These are phyloP conservation scores for Leucoraja ocellata DNA, from an alignment of 2,797 vertebrate species.

Conservation along the genomic window DNA sequence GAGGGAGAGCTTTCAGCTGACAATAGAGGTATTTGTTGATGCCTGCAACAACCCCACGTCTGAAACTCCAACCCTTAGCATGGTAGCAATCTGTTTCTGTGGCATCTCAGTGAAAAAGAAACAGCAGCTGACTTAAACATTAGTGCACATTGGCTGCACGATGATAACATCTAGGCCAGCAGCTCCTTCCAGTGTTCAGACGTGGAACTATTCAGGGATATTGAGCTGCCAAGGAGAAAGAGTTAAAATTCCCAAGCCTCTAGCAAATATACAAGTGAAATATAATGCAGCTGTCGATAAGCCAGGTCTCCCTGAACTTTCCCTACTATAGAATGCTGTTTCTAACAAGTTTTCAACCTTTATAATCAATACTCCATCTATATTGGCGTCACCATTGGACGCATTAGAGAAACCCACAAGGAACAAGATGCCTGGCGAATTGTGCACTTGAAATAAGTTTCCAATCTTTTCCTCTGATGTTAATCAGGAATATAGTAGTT, in stretches of 20 bases:
- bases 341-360: not conserved
- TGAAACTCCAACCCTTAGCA: not conserved
- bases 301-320: not conserved
- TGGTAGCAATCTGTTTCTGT: not conserved
- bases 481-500: not conserved
- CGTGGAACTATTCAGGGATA: not conserved
- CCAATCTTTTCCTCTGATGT: not conserved
- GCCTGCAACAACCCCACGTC: not conserved
- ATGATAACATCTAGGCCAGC: not conserved
- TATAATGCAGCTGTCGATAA: not conserved
- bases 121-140: not conserved
- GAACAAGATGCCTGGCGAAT: not conserved
- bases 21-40: not conserved
- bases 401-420: not conserved
- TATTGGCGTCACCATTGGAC: not conserved
- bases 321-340: not conserved
- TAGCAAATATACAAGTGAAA: not conserved
- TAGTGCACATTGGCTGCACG: not conserved
- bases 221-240: not conserved
- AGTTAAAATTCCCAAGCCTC: not conserved
- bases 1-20: not conserved
- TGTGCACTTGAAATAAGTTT: not conserved
- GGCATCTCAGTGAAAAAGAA: not conserved
- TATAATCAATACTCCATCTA: not conserved
- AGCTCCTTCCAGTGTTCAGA: constrained; percentile 27